Percentiles rank a stretch among this genome's conserved stretches.
phyloP scores from a whole-genome alignment of 2,888 invertebrate species.

The Bugula neritina region DNA sequence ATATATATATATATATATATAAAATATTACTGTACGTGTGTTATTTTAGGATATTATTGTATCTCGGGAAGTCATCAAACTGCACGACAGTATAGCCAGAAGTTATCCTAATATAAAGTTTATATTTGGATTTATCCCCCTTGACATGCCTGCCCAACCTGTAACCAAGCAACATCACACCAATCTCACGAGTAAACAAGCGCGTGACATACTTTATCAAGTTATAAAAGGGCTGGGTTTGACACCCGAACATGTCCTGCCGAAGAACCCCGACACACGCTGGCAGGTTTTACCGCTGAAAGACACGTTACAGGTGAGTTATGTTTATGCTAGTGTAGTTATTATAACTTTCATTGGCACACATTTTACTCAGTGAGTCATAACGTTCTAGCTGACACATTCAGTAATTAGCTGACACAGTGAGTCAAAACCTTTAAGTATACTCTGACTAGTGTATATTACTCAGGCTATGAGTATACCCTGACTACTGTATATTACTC shows the following conservation, averaged over 20 bases:
- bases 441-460: too few species aligned
- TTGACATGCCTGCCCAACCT: background rate
- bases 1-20: too few species aligned
- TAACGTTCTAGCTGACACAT: too few species aligned
- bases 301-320: background rate
- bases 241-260: background rate
- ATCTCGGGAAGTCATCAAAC: background rate
- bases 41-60: slow-evolving; percentile 5
- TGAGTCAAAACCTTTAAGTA: too few species aligned
- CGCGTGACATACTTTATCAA: background rate
- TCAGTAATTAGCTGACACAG: too few species aligned
- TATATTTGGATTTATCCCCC: background rate
- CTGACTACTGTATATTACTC: too few species aligned
- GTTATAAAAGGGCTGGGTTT: background rate
- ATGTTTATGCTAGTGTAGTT: too few species aligned
- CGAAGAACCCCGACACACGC: background rate
- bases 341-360: too few species aligned
- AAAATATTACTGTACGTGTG: too few species aligned
- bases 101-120: background rate
- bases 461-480: too few species aligned
- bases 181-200: background rate
- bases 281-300: background rate
- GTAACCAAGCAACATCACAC: background rate
- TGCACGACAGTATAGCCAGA: background rate
- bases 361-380: too few species aligned